phyloP scores from a whole-genome alignment of 2,888 invertebrate genomes.

The Trachelus iudaicus region DNA sequence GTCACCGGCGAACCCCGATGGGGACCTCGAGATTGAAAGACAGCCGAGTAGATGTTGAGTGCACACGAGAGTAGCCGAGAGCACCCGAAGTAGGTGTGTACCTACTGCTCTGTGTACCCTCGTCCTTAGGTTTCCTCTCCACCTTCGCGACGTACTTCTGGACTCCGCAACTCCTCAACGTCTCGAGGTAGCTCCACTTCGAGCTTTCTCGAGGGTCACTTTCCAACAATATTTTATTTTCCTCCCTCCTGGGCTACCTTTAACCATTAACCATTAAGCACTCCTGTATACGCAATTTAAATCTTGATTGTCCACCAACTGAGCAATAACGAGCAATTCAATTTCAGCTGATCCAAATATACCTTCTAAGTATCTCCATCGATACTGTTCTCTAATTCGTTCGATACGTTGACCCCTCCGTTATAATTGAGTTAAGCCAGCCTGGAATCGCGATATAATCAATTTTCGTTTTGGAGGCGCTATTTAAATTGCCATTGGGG shows the following conservation, averaged over 20 bases:
- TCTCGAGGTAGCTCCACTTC: not conserved
- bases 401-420: not conserved
- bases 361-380: not conserved
- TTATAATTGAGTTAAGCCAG: not conserved
- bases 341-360: not conserved
- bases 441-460: conserved; percentile 2
- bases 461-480: conserved; percentile 11
- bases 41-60: no score
- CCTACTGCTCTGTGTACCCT: not conserved
- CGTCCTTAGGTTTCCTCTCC: not conserved
- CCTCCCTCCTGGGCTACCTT: not conserved
- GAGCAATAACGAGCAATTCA: not conserved
- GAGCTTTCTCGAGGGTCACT: not conserved
- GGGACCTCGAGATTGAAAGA: no score
- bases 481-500: conserved; percentile 9
- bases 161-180: not conserved
- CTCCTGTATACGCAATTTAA: not conserved
- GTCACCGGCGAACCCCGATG: not conserved
- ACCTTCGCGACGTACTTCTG: not conserved
- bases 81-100: not conserved
- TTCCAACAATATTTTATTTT: not conserved
- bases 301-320: not conserved
- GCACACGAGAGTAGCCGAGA: not conserved
- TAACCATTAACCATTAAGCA: not conserved
- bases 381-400: not conserved